Evolutionary conservation across 2,888 invertebrate genomes (phyloP).

Genomic region (Caprella mutica): DNA sequence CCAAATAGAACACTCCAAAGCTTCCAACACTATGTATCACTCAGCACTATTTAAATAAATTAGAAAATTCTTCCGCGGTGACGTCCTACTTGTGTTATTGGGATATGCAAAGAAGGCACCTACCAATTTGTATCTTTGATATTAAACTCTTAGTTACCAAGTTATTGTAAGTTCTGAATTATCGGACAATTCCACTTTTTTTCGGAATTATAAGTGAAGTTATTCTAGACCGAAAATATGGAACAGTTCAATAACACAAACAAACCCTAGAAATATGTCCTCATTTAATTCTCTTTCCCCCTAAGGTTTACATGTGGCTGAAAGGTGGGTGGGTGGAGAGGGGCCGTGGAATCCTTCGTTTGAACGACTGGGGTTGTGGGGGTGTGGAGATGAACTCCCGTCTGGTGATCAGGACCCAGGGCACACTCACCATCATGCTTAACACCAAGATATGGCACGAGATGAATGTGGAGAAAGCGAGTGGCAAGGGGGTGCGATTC

Average conservation of each 20-base stretch:
- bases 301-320: slow-evolving; percentile 72
- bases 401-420: slow-evolving; percentile 76
- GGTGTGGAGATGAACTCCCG: slow-evolving; percentile 53
- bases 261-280: neutral
- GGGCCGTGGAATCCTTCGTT: slow-evolving; percentile 72
- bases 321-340: slow-evolving; percentile 73
- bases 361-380: slow-evolving; percentile 57
- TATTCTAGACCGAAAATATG: no score
- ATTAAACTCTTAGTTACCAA: neutral
- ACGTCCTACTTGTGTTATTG: no score
- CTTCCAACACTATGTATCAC: no score
- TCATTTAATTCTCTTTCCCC: slow-evolving; percentile 32
- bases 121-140: no score
- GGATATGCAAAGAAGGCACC: no score
- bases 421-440: slow-evolving; percentile 75
- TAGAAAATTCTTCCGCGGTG: no score
- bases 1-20: no score
- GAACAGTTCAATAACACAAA: no score
- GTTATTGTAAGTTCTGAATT: neutral
- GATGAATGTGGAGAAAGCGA: slow-evolving; percentile 80
- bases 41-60: no score
- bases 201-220: no score
- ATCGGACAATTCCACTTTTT: no score
- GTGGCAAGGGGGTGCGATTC: slow-evolving; percentile 71
- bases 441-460: slow-evolving; percentile 90